Evolutionary conservation across 2,888 invertebrate species (phyloP).

Genomic region (Meiosimyza decipiens): DNA sequence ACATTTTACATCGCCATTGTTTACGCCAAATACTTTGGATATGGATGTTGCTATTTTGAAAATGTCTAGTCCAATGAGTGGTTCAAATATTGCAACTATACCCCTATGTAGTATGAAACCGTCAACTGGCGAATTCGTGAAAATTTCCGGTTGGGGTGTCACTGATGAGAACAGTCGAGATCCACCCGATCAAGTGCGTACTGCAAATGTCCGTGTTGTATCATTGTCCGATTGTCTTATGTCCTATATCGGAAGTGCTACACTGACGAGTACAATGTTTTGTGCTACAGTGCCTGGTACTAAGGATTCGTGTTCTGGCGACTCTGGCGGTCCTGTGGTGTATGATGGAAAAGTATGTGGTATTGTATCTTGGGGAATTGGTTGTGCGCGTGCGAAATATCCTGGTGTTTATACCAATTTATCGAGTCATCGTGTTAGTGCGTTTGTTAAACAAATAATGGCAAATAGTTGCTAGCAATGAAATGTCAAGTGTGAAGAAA

Average conservation of each 20-base stretch:
- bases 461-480: background rate
- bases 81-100: slow-evolving; percentile 50
- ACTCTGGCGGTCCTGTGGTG: slow-evolving; percentile 62
- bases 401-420: slow-evolving; percentile 84
- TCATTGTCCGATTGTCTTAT: slow-evolving; percentile 47
- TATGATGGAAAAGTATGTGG: slow-evolving; percentile 68
- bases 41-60: slow-evolving; percentile 60
- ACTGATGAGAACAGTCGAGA: slow-evolving; percentile 48
- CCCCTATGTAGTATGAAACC: slow-evolving; percentile 47
- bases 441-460: slow-evolving; percentile 6
- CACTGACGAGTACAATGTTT: slow-evolving; percentile 56
- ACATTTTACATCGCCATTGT: slow-evolving; percentile 46
- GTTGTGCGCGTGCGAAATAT: slow-evolving; percentile 69
- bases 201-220: slow-evolving; percentile 52
- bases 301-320: slow-evolving; percentile 58
- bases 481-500: too few relatives aligned
- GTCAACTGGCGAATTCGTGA: slow-evolving; percentile 47
- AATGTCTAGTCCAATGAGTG: slow-evolving; percentile 41
- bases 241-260: slow-evolving; percentile 31
- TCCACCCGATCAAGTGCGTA: slow-evolving; percentile 54
- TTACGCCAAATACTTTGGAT: slow-evolving; percentile 48
- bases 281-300: slow-evolving; percentile 52
- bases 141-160: slow-evolving; percentile 60
- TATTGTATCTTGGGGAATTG: slow-evolving; percentile 72
- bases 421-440: slow-evolving; percentile 15